A percentile compares a stretch with the other conserved stretches of the same genome.
These are phyloP conservation scores for Crocuta crocuta DNA, from an alignment of 2,113 vertebrate species.

Conservation along the genomic window DNA sequence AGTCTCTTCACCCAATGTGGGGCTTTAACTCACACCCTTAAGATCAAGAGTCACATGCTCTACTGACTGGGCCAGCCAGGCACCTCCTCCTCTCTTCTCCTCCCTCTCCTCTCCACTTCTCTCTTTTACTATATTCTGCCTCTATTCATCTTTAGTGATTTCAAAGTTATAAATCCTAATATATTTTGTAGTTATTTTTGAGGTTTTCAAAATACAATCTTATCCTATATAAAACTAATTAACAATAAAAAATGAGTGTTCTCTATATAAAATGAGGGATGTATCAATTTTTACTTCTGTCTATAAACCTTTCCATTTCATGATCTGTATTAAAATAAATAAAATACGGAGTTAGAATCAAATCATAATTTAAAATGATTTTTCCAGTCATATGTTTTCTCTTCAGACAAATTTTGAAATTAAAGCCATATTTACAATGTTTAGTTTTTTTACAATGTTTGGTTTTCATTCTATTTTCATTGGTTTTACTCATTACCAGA, in stretches of 20 bases:
- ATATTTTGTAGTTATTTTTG: not conserved
- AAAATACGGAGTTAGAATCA: not conserved
- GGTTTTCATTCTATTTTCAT: not conserved
- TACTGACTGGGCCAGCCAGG: not conserved
- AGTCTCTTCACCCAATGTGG: not conserved
- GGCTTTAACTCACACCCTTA: not conserved
- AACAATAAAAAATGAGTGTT: not conserved
- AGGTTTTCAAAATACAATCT: not conserved
- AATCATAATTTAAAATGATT: not conserved
- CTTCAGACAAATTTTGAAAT: conserved; percentile 21
- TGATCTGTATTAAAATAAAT: not conserved
- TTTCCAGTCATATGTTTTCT: not conserved
- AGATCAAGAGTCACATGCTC: not conserved
- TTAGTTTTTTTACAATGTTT: not conserved
- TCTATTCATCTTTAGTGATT: not conserved
- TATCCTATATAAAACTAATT: not conserved
- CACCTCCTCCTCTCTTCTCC: not conserved
- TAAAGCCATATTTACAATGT: not conserved
- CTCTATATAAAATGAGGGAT: not conserved
- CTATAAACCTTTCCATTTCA: not conserved
- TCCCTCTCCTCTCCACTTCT: not conserved
- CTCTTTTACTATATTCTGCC: not conserved
- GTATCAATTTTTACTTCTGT: not conserved
- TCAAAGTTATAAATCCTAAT: not conserved
- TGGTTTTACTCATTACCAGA: not conserved